phyloP scores from a whole-genome alignment of 1,140 invertebrate genomes.

The Sipha flava region DNA sequence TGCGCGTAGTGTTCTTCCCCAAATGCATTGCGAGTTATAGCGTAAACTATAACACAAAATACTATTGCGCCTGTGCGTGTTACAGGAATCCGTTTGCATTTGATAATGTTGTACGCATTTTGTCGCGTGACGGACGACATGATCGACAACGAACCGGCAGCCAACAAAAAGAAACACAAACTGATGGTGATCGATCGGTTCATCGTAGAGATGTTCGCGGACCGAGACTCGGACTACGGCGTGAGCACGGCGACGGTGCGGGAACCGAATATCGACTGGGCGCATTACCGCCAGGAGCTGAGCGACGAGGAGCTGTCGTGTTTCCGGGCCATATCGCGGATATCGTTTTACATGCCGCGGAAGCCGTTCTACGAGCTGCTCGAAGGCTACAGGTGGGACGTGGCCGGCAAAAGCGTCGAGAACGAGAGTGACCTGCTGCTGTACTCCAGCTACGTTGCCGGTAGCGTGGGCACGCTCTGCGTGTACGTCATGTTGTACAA shows the following conservation, averaged over 20 bases:
- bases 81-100: constrained; percentile 9
- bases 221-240: background rate
- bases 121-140: constrained; percentile 23
- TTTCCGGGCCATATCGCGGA: background rate
- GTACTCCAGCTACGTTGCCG: constrained; percentile 12
- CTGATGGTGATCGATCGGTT: background rate
- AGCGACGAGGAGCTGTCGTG: background rate
- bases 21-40: no score
- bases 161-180: background rate
- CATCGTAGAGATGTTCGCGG: background rate
- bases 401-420: background rate
- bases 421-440: constrained; percentile 7
- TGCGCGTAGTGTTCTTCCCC: no score
- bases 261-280: background rate
- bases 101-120: constrained; percentile 13
- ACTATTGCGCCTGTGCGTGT: no score
- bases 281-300: background rate
- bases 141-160: background rate
- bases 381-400: constrained; percentile 12
- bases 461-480: background rate
- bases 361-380: constrained; percentile 11
- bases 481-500: constrained; percentile 1
- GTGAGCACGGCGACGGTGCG: background rate
- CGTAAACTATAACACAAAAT: no score
- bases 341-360: background rate